Evolutionary conservation across 30 jellyfish, hydroid and myxozoan species (phyloP), one percentile per base, ranked within the genome.

Genomic region (Phacellophora camtschatica): DNA sequence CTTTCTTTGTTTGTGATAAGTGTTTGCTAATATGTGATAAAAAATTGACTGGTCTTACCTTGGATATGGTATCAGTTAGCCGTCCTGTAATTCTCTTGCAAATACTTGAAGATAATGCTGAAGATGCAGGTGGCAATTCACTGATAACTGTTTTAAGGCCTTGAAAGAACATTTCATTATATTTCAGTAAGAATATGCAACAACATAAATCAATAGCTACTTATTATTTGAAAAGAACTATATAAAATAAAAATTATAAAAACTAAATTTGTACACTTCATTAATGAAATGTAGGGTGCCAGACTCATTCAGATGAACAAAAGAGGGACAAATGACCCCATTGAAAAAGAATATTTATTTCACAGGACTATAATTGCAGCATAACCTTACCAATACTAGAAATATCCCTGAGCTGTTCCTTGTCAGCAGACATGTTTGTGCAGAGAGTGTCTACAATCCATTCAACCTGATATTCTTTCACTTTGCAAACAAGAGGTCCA

Each of bases 401-500:
- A 23, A 92, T 92, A 45, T 92, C 98, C 41, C 98, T 77, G 49
- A 92, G 92, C 85, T 92, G 96, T 48, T 92, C 98, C 39, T 92
- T 92, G 41, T 81, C 77, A 0, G 98, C 75, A 25, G 96, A 78
- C 98, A 92, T 92, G 57, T 92, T 92, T 46, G 98, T 62, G 64
- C 98, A 92, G 29, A 92, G 94, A 16, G 95, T 92, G 57, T 92
- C 98, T 37, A 92, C 98, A 71, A 92, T 92, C 90, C 90, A 81
- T 72, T 92, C 98, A 5, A 92, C 98, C 64, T 92, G 98, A 35
- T 70, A 81, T 51, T 92, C 98, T 28, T 92, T 92, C 65, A 92
- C 98, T 80, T 92, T 92, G 79, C 94, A 76, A 41, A 92, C 98
- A 34, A 92, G 80, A 36, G 98, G 98, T 12, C 98, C 98, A 46